Evolutionary conservation across 1,140 invertebrate species (phyloP), one percentile per base, ranked within the genome.

Genomic region (Dendrolimus punctatus): DNA sequence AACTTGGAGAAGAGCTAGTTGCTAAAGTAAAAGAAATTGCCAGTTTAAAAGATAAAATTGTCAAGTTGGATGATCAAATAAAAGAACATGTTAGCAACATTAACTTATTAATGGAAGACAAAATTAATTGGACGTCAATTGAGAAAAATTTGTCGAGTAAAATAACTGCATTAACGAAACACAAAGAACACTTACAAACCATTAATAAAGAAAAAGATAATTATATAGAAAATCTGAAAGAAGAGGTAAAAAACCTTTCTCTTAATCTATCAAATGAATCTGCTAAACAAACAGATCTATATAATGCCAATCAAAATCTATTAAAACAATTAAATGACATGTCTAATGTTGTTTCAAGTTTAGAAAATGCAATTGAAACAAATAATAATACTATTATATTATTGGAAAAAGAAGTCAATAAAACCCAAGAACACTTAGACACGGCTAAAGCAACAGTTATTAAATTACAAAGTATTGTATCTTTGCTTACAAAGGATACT

Each of bases 401-500:
- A 37, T 38, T 76, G 5, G 56, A 60, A 37, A 65, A 68, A 39
- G 38, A 64, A 41, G 50, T 68, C 6, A 43, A 54, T 42, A 55
- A 66, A 57, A 45, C 55, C 8, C 49, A 71, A 51, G 63, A 71
- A 55, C 52, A 69, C 55, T 45, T 80, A 23, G 43, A 58, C 10
- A 65, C 57, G 55, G 68, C 60, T 8, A 73, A 71, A 58, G 46
- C 42, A 39, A 55, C 58, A n/a, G 51, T 76, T 44, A 10, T 43
- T 5, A 74, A 78, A 62, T 42, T 78, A 51, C 62, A 73, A 55
- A 49, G 60, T 51, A 69, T 78, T 39, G 49, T 76, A n/a, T 38
- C 8, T 5, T 54, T 66, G 46, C 55, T 81, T 46, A 62, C 67
- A 38, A 67, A 64, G 8, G 61, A 73, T 53, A 68, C 70, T 9